phyloP scores from a whole-genome alignment of 2,888 invertebrate genomes.

The Xestobium rufovillosum region DNA sequence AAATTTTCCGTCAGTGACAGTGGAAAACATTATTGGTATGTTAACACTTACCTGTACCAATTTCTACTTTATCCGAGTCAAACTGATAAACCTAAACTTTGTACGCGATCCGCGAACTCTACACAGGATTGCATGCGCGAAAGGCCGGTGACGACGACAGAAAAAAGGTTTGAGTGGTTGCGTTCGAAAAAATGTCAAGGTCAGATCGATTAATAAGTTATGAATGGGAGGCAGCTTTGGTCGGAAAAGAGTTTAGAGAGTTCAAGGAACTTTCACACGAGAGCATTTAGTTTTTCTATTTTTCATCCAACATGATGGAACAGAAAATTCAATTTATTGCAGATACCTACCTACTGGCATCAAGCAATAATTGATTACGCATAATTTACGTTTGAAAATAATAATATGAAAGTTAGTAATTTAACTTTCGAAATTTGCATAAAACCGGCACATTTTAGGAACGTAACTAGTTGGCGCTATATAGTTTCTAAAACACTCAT shows the following conservation, averaged over 20 bases:
- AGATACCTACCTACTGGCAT: too few species aligned
- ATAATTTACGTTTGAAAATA: too few species aligned
- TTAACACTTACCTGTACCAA: constrained; percentile 36
- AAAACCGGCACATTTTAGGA: too few species aligned
- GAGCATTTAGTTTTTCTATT: too few species aligned
- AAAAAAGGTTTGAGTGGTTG: constrained; percentile 32
- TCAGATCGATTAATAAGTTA: constrained; percentile 42
- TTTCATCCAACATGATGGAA: too few species aligned
- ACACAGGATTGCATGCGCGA: constrained; percentile 14
- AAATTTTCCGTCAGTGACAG: constrained; percentile 36
- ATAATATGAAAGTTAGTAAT: too few species aligned
- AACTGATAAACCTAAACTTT: constrained; percentile 26
- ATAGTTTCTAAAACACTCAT: too few species aligned
- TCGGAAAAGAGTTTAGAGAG: constrained; percentile 21
- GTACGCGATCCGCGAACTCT: too few species aligned
- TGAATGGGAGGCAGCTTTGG: constrained; percentile 34
- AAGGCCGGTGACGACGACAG: constrained; percentile 21
- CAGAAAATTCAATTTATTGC: too few species aligned
- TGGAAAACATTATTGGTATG: constrained; percentile 39
- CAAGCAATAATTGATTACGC: too few species aligned
- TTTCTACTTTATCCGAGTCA: constrained; percentile 20
- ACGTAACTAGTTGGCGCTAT: too few species aligned
- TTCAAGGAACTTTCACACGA: constrained; percentile 32
- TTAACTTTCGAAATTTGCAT: too few species aligned
- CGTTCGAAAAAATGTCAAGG: constrained; percentile 41